A percentile compares a stretch with the other conserved stretches of the same genome.
Evolutionary conservation across 2,113 vertebrate genomes (phyloP).

Genomic region (Rafetus swinhoei): DNA sequence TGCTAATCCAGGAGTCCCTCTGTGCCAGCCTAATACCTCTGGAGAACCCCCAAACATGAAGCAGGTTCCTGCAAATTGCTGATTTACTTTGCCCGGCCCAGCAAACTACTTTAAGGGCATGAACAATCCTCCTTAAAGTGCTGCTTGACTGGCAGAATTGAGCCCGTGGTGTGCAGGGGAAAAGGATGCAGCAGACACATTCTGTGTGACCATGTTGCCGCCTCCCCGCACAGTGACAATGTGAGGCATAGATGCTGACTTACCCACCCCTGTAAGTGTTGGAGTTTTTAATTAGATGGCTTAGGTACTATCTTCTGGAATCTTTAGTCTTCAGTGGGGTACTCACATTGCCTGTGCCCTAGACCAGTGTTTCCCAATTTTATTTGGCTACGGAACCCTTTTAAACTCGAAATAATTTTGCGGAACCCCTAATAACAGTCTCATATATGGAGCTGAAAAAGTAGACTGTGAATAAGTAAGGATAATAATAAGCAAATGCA

Average conservation of each 20-base stretch:
- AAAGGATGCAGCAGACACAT: fast-evolving
- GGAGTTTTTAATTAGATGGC: neutral
- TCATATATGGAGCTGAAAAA: too few relatives aligned
- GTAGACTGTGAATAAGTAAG: too few relatives aligned
- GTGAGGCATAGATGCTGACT: neutral
- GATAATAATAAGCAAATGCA: too few relatives aligned
- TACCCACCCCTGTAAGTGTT: neutral
- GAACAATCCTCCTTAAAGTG: neutral
- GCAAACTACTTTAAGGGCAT: neutral
- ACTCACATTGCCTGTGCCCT: neutral
- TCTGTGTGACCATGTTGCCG: neutral
- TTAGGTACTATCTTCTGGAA: neutral
- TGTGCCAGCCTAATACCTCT: neutral
- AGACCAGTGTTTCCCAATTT: too few relatives aligned
- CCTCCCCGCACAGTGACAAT: neutral
- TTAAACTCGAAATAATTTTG: too few relatives aligned
- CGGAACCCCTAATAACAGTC: too few relatives aligned
- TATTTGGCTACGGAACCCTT: too few relatives aligned
- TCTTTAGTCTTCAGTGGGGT: fast-evolving
- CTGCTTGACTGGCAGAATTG: neutral
- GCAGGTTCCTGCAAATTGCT: neutral
- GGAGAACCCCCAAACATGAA: neutral
- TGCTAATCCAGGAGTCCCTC: neutral
- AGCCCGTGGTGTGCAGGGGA: fast-evolving
- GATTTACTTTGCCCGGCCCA: neutral